These are phyloP conservation scores for Euzophera pinguis DNA, from an alignment of 2,888 invertebrate genomes.

Conservation along the genomic window DNA sequence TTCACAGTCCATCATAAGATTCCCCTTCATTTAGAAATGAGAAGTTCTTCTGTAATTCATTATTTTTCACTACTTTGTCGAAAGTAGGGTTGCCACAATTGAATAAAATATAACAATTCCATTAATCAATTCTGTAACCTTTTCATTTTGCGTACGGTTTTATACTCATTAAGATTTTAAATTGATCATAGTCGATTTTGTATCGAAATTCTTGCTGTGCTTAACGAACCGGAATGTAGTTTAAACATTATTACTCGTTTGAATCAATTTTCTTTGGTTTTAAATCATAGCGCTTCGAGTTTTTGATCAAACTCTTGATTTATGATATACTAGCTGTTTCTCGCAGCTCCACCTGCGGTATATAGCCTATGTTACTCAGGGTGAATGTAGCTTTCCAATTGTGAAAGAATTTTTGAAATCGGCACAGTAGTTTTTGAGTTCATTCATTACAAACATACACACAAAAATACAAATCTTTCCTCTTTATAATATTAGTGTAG, in stretches of 20 bases:
- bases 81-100: slow-evolving; percentile 35
- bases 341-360: no score
- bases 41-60: neutral
- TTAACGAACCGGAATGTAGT: neutral
- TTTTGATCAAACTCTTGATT: no score
- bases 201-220: neutral
- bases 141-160: slow-evolving; percentile 8
- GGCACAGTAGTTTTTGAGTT: no score
- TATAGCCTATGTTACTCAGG: no score
- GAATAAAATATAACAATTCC: slow-evolving; percentile 12
- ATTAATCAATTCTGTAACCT: slow-evolving; percentile 13
- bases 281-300: neutral
- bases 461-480: no score
- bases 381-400: no score
- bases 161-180: slow-evolving; percentile 14
- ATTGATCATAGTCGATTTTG: neutral
- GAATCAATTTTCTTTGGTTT: neutral
- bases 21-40: no score
- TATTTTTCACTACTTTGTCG: slow-evolving; percentile 43
- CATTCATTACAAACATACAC: no score
- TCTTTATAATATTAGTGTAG: no score
- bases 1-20: no score
- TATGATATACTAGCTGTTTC: no score
- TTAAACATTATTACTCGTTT: neutral
- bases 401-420: no score